A percentile compares a stretch with the other conserved stretches of the same genome.
Conservation (phyloP, 2,113 vertebrate genomes). For the Anarhynchus alexandrinus region DNA sequence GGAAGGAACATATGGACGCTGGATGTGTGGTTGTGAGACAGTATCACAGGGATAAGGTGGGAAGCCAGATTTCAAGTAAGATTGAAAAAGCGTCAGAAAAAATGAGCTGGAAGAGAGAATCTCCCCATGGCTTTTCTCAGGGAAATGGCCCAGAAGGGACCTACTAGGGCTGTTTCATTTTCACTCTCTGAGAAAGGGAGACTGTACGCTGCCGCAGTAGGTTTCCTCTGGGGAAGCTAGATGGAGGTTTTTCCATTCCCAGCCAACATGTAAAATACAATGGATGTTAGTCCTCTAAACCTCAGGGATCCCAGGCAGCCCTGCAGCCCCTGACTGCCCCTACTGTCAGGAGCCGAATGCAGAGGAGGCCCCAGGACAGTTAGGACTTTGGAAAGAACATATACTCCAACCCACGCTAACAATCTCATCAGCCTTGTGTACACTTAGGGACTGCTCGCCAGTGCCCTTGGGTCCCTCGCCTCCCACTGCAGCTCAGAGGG, state of each 20-base stretch:
- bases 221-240: neutral
- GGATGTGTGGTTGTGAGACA: neutral
- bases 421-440: neutral
- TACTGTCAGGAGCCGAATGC: neutral
- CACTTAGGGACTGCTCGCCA: neutral
- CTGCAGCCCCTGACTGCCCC: neutral
- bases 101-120: neutral
- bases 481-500: neutral
- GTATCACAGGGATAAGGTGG: neutral
- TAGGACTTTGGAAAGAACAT: neutral
- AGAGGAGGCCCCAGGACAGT: neutral
- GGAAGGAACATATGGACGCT: neutral
- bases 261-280: neutral
- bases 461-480: neutral
- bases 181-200: neutral
- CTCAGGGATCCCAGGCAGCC: neutral
- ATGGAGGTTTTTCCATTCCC: neutral
- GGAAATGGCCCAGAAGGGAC: neutral
- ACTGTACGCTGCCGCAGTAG: neutral
- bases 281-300: neutral
- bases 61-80: neutral
- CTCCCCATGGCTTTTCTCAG: neutral
- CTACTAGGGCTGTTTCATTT: neutral
- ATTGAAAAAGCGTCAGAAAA: neutral
- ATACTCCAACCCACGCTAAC: neutral